phyloP scores from a whole-genome alignment of 2,797 vertebrate genomes.

The Bradypodion ventrale region DNA sequence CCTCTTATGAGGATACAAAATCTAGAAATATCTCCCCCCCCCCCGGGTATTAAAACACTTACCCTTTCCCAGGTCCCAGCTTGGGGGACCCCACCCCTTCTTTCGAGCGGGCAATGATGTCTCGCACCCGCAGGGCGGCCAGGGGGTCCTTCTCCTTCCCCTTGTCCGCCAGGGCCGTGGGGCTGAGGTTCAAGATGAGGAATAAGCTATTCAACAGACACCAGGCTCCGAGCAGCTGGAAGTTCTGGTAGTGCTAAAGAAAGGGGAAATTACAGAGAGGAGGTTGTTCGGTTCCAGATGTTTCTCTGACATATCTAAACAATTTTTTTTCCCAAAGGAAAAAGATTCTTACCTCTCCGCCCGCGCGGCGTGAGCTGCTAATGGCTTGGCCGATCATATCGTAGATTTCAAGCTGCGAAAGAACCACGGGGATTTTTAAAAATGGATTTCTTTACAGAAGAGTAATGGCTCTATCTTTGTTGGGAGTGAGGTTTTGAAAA shows the following conservation, averaged over 20 bases:
- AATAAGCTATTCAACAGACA: conserved; percentile 97
- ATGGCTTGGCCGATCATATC: conserved; percentile 99
- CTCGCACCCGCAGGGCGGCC: conserved; percentile 93
- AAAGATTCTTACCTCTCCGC: conserved; percentile 89
- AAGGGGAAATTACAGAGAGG: not conserved
- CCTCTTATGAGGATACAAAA: too few species aligned
- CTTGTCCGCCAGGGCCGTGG: conserved; percentile 95
- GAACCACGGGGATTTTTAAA: conserved; percentile 49
- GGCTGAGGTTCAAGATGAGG: conserved; percentile 96
- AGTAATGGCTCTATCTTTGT: rapidly evolving
- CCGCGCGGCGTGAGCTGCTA: conserved; percentile 93
- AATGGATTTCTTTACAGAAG: rapidly evolving
- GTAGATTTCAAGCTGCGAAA: conserved; percentile 94
- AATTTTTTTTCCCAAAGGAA: rapidly evolving
- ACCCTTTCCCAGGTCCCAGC: conserved; percentile 97
- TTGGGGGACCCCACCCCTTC: conserved; percentile 98
- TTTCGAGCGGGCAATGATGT: conserved; percentile 92
- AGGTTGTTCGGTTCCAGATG: conserved; percentile 1
- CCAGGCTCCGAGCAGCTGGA: conserved; percentile 97
- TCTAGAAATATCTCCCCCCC: too few species aligned
- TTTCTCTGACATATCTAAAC: not conserved
- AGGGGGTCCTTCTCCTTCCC: conserved; percentile 98
- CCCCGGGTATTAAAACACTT: too few species aligned
- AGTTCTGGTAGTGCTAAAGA: conserved; percentile 96
- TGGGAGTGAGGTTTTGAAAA: not conserved